phyloP scores from a whole-genome alignment of 1,140 invertebrate species.

The Cotesia vestalis region DNA sequence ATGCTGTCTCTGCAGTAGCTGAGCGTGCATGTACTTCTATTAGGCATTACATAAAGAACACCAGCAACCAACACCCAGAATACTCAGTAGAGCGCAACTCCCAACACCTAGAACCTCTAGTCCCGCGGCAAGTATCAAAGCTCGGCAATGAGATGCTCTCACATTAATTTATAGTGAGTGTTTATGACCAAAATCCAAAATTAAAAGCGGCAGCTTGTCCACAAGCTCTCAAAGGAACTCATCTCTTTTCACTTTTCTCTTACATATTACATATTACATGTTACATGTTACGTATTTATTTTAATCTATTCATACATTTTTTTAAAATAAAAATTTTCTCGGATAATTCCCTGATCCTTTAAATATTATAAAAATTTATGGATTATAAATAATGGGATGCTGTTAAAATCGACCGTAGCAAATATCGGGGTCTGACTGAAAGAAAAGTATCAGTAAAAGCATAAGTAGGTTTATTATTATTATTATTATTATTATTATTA shows the following conservation, averaged over 20 bases:
- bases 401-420: too few relatives aligned
- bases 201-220: background rate
- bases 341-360: background rate
- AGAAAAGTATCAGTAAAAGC: too few relatives aligned
- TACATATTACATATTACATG: background rate
- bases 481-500: too few relatives aligned
- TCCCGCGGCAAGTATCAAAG: background rate
- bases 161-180: constrained; percentile 10
- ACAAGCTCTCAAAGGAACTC: background rate
- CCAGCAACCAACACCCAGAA: background rate
- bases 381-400: too few relatives aligned
- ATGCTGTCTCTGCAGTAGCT: background rate
- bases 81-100: too few relatives aligned
- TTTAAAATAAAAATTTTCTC: background rate
- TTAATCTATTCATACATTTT: too few relatives aligned
- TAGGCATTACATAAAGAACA: too few relatives aligned
- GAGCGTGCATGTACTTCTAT: background rate
- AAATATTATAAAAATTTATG: background rate
- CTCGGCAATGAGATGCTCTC: background rate
- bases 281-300: too few relatives aligned
- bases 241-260: constrained; percentile 14
- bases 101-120: too few relatives aligned
- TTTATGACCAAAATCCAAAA: background rate
- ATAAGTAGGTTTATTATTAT: too few relatives aligned
- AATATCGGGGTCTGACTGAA: too few relatives aligned